Evolutionary conservation across 2,888 invertebrate species (phyloP).

Genomic region (Tenthredo scrophulariae): DNA sequence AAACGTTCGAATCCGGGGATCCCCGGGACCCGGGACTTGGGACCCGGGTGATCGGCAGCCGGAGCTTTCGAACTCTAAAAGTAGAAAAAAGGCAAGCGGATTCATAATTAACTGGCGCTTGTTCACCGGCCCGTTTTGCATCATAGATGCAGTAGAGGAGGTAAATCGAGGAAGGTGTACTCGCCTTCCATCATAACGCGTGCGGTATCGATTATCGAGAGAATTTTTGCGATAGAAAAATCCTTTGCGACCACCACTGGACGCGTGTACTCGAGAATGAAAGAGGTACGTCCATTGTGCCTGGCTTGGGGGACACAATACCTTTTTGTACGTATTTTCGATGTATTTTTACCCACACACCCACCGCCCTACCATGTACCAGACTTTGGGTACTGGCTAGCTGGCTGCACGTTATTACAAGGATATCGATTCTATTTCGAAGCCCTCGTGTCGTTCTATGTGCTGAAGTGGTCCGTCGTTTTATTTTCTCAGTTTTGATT

Average conservation of each 20-base stretch:
- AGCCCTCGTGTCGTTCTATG: not conserved
- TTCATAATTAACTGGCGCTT: not conserved
- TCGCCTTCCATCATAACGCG: slow-evolving; percentile 43
- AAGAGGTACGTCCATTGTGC: slow-evolving; percentile 50
- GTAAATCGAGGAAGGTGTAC: not conserved
- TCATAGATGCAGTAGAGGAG: not conserved
- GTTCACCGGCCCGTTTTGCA: not conserved
- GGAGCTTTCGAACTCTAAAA: not conserved
- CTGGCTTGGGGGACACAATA: slow-evolving; percentile 44
- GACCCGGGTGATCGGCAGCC: not conserved
- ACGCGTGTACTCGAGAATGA: slow-evolving; percentile 35
- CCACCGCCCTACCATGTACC: not conserved
- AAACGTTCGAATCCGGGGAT: not conserved
- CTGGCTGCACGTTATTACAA: slow-evolving; percentile 37
- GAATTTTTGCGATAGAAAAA: slow-evolving; percentile 10
- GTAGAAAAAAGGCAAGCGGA: not conserved
- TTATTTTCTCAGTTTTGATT: not conserved
- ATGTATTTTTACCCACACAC: slow-evolving; percentile 21
- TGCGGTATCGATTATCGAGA: slow-evolving; percentile 35
- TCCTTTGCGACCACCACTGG: not conserved
- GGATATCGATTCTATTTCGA: slow-evolving; percentile 33
- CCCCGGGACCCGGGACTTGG: not conserved
- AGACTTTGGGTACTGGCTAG: slow-evolving; percentile 32
- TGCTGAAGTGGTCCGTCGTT: slow-evolving; percentile 13
- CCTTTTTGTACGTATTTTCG: slow-evolving; percentile 48